Base-by-base conservation (phyloP, 2,888 invertebrate genomes). In the Pyrochroa serraticornis region DNA sequence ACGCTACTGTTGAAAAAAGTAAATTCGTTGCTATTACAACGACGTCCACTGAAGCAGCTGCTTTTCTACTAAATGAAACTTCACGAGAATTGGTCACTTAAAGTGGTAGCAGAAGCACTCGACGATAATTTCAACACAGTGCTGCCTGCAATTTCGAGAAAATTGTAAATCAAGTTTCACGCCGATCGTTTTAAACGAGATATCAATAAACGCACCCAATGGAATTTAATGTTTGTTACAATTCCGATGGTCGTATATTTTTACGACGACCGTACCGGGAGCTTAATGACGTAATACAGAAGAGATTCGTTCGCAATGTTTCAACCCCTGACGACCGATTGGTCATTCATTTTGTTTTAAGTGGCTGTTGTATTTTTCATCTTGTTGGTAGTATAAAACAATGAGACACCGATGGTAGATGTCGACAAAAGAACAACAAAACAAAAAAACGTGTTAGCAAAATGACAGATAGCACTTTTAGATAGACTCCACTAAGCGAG, bases 381-480 rank as follows among this genome's bases (percentile, higher is more conserved):
- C 36, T 35, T 34, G 41, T 47, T 52, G 45, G 22, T 22, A 5
- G 46, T 52, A 52, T 45, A 39, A 45, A 47, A 54, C 43, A 49
- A 41, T 43, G 36, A 33, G 35, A 9, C 22, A 22, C n/a, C n/a
- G 5, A 22, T 5, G 32, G 22, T 32, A 10, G 35, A 31, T 31
- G 13, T 41, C 9, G 10, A 1, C 8, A 30, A 8, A 14, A 31
- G 43, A 45, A 43, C 35, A 44, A 53, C 37, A 39, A 7, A 62
- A 60, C 45, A 51, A 60, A 62, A 62, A 53, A 59, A 67, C 54
- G 67, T 66, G 66, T 67, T 69, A 69, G 68, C 65, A 65, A 65
- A 70, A 69, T 69, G 70, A 68, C 66, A 66, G 64, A 69, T 68
- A 59, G 66, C 48, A 64, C 54, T 58, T 62, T 62, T 54, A 64